Conservation (phyloP, 2,113 vertebrate species). For the Corapipo altera region DNA sequence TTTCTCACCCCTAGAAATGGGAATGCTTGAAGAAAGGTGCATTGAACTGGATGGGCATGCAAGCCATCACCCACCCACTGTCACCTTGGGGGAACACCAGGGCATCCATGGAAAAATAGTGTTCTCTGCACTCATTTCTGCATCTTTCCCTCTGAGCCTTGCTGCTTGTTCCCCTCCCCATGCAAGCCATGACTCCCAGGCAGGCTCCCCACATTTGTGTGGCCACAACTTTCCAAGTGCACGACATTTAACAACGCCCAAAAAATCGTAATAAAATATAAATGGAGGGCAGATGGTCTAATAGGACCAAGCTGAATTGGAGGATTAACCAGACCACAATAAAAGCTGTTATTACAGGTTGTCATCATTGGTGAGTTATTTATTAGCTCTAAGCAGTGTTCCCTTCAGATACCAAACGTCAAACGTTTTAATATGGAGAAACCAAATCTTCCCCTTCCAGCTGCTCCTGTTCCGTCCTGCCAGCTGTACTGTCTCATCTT, state of each 20-base stretch:
- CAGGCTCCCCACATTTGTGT: accelerated
- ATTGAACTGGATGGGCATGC: not conserved
- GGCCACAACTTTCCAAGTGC: not conserved
- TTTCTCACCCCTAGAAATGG: not conserved
- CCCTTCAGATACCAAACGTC: constrained; percentile 74
- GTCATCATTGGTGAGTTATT: constrained; percentile 64
- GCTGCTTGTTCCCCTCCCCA: not conserved
- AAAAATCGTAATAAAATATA: not conserved
- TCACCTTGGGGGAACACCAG: not conserved
- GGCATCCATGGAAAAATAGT: not conserved
- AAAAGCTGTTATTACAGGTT: constrained; percentile 70
- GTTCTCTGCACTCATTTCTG: not conserved
- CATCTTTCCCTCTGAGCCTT: not conserved
- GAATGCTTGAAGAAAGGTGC: not conserved
- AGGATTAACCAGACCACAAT: constrained; percentile 66
- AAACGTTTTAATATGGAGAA: constrained; percentile 59
- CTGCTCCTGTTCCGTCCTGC: constrained; percentile 57
- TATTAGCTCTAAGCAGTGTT: constrained; percentile 65
- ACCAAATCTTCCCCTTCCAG: constrained; percentile 64
- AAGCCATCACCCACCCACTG: not conserved
- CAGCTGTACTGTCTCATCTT: constrained; percentile 65
- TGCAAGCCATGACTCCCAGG: not conserved
- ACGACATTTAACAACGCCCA: not conserved
- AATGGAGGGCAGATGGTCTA: constrained; percentile 68
- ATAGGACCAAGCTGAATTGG: constrained; percentile 4